Evolutionary conservation across 92 coral and sea anemone species (phyloP), one percentile per base, ranked within the genome.

Genomic region (Paramuricea clavata): DNA sequence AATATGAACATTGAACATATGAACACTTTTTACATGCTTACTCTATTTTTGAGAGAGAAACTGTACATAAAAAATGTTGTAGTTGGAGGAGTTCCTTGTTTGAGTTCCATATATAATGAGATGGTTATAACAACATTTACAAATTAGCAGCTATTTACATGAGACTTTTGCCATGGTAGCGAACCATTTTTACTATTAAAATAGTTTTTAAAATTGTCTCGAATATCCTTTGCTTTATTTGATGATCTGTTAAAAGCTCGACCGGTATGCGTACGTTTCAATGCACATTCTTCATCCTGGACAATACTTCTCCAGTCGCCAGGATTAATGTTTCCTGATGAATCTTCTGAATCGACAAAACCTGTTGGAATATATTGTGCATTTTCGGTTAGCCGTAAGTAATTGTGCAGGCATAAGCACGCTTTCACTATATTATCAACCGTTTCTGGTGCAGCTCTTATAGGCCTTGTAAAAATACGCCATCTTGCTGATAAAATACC

Each of bases 401-500:
- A 83, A 22, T 67, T 82, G 36, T 82, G 87, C 44, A 39, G 44
- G 44, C 44, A 39, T 4, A 39, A 10, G 10, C 44, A 39, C 15
- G 41, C 60, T 33, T 64, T 60, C 23, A 68, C 77, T 12, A 39
- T 39, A 4, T 4, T 39, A 39, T 39, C 44, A 39, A 39, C 44
- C 44, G 10, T 39, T 4, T 4, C 44, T 4, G 44, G 44, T 4
- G 4, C 10, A 4, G 44, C 44, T 10, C 10, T 39, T 4, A 39
- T 39, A 10, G 44, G 44, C 10, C 10, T 4, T 4, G 10, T 4
- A 39, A 39, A 39, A 39, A 39, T 39, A 10, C 44, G 44, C 93
- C 90, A 90, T 80, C 65, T 81, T n/a, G 69, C 90, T 13, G 59
- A 69, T 2, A 86, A 49, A 23, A 86, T 90, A 4, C 90, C 93